A percentile compares a stretch with the other conserved stretches of the same genome.
These are phyloP conservation scores for Glaucopsyche alexis DNA, from an alignment of 2,888 invertebrate genomes.

Conservation along the genomic window DNA sequence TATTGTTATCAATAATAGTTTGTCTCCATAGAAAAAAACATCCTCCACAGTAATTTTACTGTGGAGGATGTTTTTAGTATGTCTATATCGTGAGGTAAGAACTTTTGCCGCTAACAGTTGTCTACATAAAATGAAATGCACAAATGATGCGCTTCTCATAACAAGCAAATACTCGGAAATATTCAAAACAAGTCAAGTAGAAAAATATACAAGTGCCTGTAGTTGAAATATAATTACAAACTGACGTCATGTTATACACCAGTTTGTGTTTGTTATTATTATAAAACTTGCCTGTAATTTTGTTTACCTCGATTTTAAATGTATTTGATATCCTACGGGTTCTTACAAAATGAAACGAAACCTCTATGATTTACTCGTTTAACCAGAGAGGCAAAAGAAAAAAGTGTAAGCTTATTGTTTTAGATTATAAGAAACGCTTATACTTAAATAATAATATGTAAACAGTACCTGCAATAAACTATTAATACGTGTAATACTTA, in stretches of 20 bases:
- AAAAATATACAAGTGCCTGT: slow-evolving; percentile 11
- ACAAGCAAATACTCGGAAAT: slow-evolving; percentile 16
- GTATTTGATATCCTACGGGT: too few relatives aligned
- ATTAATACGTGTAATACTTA: too few relatives aligned
- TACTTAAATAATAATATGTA: too few relatives aligned
- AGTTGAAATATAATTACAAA: slow-evolving; percentile 26
- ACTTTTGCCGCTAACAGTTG: slow-evolving; percentile 13
- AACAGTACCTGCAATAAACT: too few relatives aligned
- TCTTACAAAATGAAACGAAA: too few relatives aligned
- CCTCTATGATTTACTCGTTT: too few relatives aligned
- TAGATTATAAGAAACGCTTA: too few relatives aligned
- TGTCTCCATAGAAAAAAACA: background rate
- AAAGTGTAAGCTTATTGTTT: too few relatives aligned
- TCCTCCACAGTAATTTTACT: background rate
- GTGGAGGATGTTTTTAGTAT: background rate
- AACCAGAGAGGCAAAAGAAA: too few relatives aligned
- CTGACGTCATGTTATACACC: background rate
- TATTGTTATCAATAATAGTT: background rate
- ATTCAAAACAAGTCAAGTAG: slow-evolving; percentile 28
- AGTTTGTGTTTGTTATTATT: background rate
- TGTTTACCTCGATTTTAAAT: too few relatives aligned
- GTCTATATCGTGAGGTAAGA: background rate
- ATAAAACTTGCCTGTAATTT: background rate
- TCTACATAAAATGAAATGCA: slow-evolving; percentile 6
- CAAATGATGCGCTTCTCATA: slow-evolving; percentile 20